phyloP scores from a whole-genome alignment of 2,888 invertebrate genomes.

The Elysia crispata region DNA sequence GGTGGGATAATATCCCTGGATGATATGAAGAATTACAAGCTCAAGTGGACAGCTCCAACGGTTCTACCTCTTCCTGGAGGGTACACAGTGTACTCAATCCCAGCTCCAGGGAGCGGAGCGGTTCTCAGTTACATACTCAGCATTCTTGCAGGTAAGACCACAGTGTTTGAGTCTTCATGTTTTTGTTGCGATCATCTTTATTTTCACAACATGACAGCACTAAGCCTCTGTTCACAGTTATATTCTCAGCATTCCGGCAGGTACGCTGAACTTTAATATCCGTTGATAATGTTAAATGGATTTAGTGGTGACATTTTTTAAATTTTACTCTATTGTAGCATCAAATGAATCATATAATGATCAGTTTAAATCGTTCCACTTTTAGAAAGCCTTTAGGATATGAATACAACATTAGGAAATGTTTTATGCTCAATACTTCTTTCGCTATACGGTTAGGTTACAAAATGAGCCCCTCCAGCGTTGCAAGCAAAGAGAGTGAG shows the following conservation, averaged over 20 bases:
- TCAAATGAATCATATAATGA: too few relatives aligned
- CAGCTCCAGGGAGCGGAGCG: conserved; percentile 68
- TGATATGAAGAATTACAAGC: conserved; percentile 61
- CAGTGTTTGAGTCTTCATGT: background rate
- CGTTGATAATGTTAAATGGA: too few relatives aligned
- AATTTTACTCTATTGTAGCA: too few relatives aligned
- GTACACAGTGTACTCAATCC: conserved; percentile 58
- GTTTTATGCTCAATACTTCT: background rate
- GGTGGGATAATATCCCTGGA: conserved; percentile 66
- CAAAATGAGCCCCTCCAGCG: conserved; percentile 56
- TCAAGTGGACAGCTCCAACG: conserved; percentile 56
- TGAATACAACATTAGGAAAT: too few relatives aligned
- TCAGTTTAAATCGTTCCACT: too few relatives aligned
- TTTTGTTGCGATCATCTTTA: background rate
- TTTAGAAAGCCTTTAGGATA: too few relatives aligned
- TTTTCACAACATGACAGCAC: too few relatives aligned
- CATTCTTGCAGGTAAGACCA: conserved; percentile 67
- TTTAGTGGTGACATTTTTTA: too few relatives aligned
- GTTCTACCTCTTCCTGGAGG: conserved; percentile 50
- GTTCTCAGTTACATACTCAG: conserved; percentile 68
- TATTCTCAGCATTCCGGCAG: too few relatives aligned
- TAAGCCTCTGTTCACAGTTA: too few relatives aligned
- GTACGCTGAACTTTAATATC: too few relatives aligned
- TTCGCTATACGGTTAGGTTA: conserved; percentile 59
- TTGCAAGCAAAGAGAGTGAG: conserved; percentile 54